These are phyloP conservation scores for Ennomos fuscantarius DNA, from an alignment of 2,888 invertebrate genomes.

Conservation along the genomic window DNA sequence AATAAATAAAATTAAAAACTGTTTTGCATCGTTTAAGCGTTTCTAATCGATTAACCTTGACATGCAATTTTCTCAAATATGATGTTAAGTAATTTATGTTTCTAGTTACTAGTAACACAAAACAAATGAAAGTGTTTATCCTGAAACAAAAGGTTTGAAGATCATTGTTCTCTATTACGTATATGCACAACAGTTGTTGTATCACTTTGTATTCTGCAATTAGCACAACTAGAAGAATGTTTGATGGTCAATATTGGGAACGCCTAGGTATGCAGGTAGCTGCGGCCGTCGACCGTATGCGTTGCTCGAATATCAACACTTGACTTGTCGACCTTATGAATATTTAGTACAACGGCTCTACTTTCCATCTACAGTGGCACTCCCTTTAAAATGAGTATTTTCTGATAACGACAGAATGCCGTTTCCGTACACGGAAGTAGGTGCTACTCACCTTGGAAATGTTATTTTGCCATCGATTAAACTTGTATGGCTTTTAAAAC, in stretches of 20 bases:
- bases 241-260: slow-evolving; percentile 46
- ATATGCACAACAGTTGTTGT: neutral
- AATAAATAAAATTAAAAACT: neutral
- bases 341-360: slow-evolving; percentile 66
- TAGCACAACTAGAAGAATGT: slow-evolving; percentile 9
- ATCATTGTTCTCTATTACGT: neutral
- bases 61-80: slow-evolving; percentile 17
- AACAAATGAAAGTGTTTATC: slow-evolving; percentile 24
- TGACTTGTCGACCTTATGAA: slow-evolving; percentile 67
- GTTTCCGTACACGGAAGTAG: slow-evolving; percentile 54
- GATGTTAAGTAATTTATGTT: slow-evolving; percentile 23
- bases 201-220: slow-evolving; percentile 5
- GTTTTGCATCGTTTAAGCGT: slow-evolving; percentile 3
- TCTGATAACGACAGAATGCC: slow-evolving; percentile 60
- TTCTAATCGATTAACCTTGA: slow-evolving; percentile 21
- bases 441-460: slow-evolving; percentile 49
- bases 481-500: slow-evolving; percentile 19
- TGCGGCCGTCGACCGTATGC: slow-evolving; percentile 70
- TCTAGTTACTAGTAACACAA: slow-evolving; percentile 14
- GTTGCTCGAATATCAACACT: slow-evolving; percentile 64
- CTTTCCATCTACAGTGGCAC: slow-evolving; percentile 71
- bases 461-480: slow-evolving; percentile 36
- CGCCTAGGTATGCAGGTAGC: slow-evolving; percentile 55
- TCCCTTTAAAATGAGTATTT: slow-evolving; percentile 54
- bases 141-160: slow-evolving; percentile 13